Evolutionary conservation across 2,888 invertebrate genomes (phyloP), one percentile per base, ranked within the genome.

Genomic region (Apamea crenata): DNA sequence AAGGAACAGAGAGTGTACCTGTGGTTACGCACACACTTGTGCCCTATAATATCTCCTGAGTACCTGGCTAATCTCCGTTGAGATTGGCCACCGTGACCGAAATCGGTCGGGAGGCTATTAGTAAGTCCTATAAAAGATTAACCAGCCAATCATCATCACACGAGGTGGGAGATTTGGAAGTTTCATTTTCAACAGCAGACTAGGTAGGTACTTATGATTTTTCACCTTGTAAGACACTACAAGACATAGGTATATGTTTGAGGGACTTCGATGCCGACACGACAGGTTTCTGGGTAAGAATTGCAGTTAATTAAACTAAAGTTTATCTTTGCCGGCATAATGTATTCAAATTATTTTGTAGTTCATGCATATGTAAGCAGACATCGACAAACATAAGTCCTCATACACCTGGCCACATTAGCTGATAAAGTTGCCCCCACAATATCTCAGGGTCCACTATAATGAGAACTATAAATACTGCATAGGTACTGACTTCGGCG

Each of bases 381-480:
- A 59, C 56, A 59, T 10, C 14, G n/a, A n/a, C 4, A 32, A n/a
- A 36, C 74, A n/a, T 56, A 59, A n/a, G 32, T 36, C 14, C 1
- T 56, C 25, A 25, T 40, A n/a, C 63, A 78, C 63, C 68, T 77
- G 40, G 18, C 44, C 6, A 59, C 56, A n/a, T 40, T 21, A 59
- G n/a, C 18, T 40, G 36, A 80, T 69, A 72, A 65, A 53, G n/a
- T 36, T 36, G 12, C 5, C 47, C 18, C 3, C 1, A 40, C 63
- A 70, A 76, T 74, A 84, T 77, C 72, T 78, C 40, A 85, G 65
- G n/a, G 12, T 16, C 56, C 36, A 65, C 80, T 73, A 56, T 88
- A 89, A 82, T 84, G 82, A 81, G 74, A 78, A 77, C 80, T 80
- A 87, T 88, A 87, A 89, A 85, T 88, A 83, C 77, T 59, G 63